phyloP scores from a whole-genome alignment of 2,113 vertebrate species.

The Myrmecobius fasciatus region DNA sequence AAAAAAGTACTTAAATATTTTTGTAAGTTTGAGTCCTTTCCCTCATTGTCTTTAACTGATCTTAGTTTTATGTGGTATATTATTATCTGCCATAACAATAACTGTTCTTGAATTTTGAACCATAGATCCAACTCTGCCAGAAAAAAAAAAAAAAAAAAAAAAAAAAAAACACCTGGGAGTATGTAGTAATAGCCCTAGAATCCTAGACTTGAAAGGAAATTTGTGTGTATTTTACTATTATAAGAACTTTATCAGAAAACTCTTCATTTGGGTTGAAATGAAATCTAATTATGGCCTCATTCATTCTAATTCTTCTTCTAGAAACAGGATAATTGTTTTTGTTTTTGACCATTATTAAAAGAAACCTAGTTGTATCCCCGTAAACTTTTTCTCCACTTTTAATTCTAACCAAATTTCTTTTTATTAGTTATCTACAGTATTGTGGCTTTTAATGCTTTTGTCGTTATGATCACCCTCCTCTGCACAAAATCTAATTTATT shows the following conservation, averaged over 20 bases:
- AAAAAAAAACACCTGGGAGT: neutral
- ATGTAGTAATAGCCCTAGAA: too few species aligned
- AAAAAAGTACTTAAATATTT: too few species aligned
- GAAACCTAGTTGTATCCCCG: neutral
- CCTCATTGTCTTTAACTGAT: neutral
- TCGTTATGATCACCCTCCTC: neutral
- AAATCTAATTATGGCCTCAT: neutral
- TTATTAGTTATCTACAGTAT: neutral
- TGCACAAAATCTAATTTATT: neutral
- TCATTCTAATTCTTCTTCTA: neutral
- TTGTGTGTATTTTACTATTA: neutral
- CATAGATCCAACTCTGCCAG: neutral
- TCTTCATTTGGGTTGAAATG: neutral
- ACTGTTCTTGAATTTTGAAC: neutral
- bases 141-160: neutral
- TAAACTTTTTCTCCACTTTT: neutral
- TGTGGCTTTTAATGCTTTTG: neutral
- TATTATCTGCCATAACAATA: neutral
- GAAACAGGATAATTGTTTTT: neutral
- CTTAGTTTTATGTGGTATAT: neutral
- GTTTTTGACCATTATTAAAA: neutral
- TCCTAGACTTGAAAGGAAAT: neutral
- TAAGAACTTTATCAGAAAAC: neutral
- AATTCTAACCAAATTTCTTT: too few species aligned
- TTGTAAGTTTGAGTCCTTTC: neutral